These are phyloP conservation scores for Larimichthys polyactis DNA, from an alignment of 2,113 vertebrate species.

Conservation along the genomic window DNA sequence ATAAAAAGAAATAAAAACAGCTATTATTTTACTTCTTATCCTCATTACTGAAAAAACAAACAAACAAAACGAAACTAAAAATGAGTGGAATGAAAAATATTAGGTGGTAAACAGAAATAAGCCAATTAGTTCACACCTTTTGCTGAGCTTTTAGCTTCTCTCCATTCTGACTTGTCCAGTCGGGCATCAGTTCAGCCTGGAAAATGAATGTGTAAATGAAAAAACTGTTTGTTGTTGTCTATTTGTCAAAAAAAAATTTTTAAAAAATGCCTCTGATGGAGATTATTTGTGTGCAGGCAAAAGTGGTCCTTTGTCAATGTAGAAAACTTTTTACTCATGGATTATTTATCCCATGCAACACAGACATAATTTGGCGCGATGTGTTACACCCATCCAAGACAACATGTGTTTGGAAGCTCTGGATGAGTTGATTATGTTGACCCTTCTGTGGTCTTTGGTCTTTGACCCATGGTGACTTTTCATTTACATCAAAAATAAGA, in stretches of 20 bases:
- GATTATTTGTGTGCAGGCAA: background rate
- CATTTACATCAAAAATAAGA: too few relatives aligned
- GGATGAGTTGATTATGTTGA: too few relatives aligned
- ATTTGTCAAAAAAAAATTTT: background rate
- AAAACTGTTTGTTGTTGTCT: slow-evolving; percentile 14
- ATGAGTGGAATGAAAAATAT: background rate
- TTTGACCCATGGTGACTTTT: too few relatives aligned
- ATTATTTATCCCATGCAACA: background rate
- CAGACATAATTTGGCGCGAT: too few relatives aligned
- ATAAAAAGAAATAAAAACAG: background rate
- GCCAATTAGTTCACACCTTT: slow-evolving; percentile 15
- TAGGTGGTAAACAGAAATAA: background rate
- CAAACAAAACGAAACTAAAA: background rate
- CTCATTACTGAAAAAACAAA: slow-evolving; percentile 1
- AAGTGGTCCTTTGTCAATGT: background rate
- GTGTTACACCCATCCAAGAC: too few relatives aligned
- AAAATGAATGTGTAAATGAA: slow-evolving; percentile 26
- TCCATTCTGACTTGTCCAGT: slow-evolving; percentile 14
- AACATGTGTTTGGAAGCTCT: too few relatives aligned
- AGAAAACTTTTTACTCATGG: background rate
- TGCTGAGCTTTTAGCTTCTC: background rate
- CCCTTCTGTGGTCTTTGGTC: too few relatives aligned
- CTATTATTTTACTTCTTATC: background rate
- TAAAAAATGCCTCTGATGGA: background rate
- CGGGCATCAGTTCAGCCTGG: background rate